A percentile compares a stretch with the other conserved stretches of the same genome.
These are phyloP conservation scores for Euborellia annulipes DNA, from an alignment of 1,140 invertebrate genomes.

Conservation along the genomic window DNA sequence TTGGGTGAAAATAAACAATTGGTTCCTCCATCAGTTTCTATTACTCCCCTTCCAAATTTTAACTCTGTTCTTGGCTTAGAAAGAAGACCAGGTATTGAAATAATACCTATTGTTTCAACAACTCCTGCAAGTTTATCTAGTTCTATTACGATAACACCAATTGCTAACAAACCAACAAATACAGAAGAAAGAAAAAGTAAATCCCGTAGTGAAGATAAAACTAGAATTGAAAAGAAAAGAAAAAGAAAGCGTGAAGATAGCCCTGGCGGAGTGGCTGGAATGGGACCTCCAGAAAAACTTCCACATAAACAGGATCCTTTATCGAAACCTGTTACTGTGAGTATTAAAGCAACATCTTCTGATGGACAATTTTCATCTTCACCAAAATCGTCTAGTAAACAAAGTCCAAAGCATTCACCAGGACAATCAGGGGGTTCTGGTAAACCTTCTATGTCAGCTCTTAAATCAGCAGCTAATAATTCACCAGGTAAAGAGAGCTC, in stretches of 20 bases:
- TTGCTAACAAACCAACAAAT: conserved; percentile 30
- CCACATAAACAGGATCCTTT: conserved; percentile 52
- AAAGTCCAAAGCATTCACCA: conserved; percentile 48
- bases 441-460: conserved; percentile 73
- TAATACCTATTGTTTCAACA: conserved; percentile 52
- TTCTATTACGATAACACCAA: conserved; percentile 69
- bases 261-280: conserved; percentile 30
- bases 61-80: conserved; percentile 46
- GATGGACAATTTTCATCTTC: neutral
- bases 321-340: conserved; percentile 53
- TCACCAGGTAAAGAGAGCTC: conserved; percentile 29
- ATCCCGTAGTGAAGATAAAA: conserved; percentile 35
- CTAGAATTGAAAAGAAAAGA: conserved; percentile 57
- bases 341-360: conserved; percentile 48
- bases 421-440: conserved; percentile 45
- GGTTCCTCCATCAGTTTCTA: conserved; percentile 57
- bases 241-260: conserved; percentile 53
- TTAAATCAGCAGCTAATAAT: conserved; percentile 64
- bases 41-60: conserved; percentile 50
- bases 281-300: conserved; percentile 71
- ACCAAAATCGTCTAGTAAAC: conserved; percentile 2
- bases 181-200: conserved; percentile 43
- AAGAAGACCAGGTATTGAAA: conserved; percentile 58
- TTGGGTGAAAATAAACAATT: conserved; percentile 26
- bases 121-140: conserved; percentile 45